Conservation (phyloP, 2,113 vertebrate genomes). For the Zeus faber region DNA sequence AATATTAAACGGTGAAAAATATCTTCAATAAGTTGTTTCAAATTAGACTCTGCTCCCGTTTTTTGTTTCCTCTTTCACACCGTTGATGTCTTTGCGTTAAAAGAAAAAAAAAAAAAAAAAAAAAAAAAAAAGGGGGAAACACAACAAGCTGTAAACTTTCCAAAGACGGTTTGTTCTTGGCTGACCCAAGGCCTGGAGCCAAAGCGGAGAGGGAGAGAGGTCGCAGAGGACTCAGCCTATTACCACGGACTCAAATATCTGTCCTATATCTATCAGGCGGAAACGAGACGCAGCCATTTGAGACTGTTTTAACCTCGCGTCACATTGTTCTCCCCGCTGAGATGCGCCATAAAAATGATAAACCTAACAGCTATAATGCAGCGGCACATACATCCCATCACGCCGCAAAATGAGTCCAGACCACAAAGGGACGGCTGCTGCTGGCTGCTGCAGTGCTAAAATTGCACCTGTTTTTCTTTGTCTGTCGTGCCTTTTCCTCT, state of each 20-base stretch:
- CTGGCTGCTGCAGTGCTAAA: slow-evolving; percentile 57
- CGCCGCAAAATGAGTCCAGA: slow-evolving; percentile 56
- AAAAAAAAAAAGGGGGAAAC: slow-evolving; percentile 29
- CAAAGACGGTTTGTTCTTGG: slow-evolving; percentile 66
- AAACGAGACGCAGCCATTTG: slow-evolving; percentile 50
- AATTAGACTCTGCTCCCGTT: slow-evolving; percentile 27
- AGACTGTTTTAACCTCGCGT: slow-evolving; percentile 64
- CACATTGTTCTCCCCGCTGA: slow-evolving; percentile 57
- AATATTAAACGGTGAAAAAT: slow-evolving; percentile 64
- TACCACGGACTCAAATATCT: slow-evolving; percentile 64
- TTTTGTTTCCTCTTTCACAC: background rate
- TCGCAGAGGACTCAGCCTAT: slow-evolving; percentile 56
- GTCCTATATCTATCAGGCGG: slow-evolving; percentile 61
- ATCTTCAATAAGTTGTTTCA: slow-evolving; percentile 31
- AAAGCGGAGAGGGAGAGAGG: slow-evolving; percentile 57
- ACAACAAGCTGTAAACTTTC: slow-evolving; percentile 62
- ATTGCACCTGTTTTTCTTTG: slow-evolving; percentile 69
- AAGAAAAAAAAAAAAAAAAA: slow-evolving; percentile 31
- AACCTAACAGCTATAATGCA: slow-evolving; percentile 54
- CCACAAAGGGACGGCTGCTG: slow-evolving; percentile 52
- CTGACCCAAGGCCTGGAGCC: slow-evolving; percentile 67
- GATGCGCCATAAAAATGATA: slow-evolving; percentile 60
- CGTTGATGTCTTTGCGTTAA: slow-evolving; percentile 31
- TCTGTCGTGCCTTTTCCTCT: slow-evolving; percentile 47
- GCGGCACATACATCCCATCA: slow-evolving; percentile 51